A percentile compares a stretch with the other conserved stretches of the same genome.
Evolutionary conservation across 2,797 vertebrate genomes (phyloP).

Genomic region (Sebastes cheni): DNA sequence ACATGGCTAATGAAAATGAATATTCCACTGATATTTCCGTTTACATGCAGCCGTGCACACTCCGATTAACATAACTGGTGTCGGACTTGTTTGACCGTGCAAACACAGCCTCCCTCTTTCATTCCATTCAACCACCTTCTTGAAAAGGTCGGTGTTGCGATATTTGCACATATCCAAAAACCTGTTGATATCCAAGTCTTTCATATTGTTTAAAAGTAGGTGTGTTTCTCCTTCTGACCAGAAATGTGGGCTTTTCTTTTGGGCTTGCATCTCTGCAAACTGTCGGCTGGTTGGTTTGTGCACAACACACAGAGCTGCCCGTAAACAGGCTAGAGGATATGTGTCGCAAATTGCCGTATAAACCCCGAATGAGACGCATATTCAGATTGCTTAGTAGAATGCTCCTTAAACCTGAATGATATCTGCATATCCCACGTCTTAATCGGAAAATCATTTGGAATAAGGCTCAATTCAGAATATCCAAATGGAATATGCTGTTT

Average conservation of each 20-base stretch:
- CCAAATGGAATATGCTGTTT: no score
- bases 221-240: neutral
- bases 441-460: no score
- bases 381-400: fast-evolving
- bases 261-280: neutral
- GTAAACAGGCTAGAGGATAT: neutral
- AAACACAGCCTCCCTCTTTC: neutral
- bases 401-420: no score
- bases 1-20: neutral
- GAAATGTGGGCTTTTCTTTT: neutral
- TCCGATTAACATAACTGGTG: no score
- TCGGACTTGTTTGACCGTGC: no score
- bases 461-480: no score
- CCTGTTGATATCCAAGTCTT: neutral
- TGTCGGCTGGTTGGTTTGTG: neutral
- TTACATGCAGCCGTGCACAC: neutral
- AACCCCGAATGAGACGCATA: no score
- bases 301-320: no score
- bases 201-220: no score
- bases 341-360: neutral
- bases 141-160: neutral
- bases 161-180: neutral
- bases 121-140: neutral
- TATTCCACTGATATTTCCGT: neutral
- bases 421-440: no score